These are phyloP conservation scores for Natator depressus DNA, from an alignment of 2,113 vertebrate genomes.

Conservation along the genomic window DNA sequence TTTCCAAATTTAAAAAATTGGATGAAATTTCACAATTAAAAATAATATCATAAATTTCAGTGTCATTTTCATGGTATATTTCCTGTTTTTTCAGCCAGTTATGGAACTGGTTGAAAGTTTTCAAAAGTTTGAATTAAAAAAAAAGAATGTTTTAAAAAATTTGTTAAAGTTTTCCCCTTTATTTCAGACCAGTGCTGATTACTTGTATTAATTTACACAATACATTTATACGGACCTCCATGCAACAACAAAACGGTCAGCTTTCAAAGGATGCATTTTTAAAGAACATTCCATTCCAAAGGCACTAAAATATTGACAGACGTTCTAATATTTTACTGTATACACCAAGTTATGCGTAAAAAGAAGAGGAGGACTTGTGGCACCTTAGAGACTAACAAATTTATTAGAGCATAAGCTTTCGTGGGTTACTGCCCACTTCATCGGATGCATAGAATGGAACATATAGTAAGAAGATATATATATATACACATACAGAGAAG, in stretches of 20 bases:
- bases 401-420: too few relatives aligned
- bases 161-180: neutral
- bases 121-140: neutral
- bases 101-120: neutral
- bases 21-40: neutral
- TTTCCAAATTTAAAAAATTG: neutral
- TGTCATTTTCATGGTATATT: neutral
- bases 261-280: conserved; percentile 36
- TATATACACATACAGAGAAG: too few relatives aligned
- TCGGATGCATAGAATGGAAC: too few relatives aligned
- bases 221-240: conserved; percentile 22
- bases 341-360: neutral
- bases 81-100: neutral
- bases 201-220: neutral
- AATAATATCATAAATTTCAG: neutral
- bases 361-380: too few relatives aligned
- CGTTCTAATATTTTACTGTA: neutral
- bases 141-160: neutral
- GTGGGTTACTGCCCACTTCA: too few relatives aligned
- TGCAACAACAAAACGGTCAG: neutral
- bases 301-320: neutral
- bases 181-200: neutral
- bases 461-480: too few relatives aligned
- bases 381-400: too few relatives aligned
- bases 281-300: conserved; percentile 10